Conservation (phyloP, 2,797 vertebrate species). For the Euthynnus affinis region DNA sequence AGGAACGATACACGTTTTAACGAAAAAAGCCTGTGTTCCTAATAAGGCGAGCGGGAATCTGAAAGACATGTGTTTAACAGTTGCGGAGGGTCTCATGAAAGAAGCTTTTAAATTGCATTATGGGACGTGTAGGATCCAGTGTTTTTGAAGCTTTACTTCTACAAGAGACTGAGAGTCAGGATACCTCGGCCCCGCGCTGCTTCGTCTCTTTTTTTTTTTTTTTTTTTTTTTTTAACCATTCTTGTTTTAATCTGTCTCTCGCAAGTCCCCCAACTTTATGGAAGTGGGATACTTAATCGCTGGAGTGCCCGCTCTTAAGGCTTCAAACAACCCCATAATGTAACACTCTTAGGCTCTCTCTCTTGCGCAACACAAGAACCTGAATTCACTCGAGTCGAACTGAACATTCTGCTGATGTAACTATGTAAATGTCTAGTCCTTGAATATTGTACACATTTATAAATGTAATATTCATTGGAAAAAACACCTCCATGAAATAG, state of each 20-base stretch:
- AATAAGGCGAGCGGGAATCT: no score
- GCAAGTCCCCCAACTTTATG: background rate
- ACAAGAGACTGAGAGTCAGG: background rate
- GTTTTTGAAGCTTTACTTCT: background rate
- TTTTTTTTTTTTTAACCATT: background rate
- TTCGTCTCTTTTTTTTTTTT: no score
- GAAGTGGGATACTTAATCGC: background rate
- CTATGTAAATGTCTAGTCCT: slow-evolving; percentile 7
- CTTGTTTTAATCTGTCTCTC: background rate
- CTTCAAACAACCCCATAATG: background rate
- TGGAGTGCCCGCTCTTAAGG: background rate
- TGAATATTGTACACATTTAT: background rate
- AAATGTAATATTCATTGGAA: background rate
- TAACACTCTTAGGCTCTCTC: background rate
- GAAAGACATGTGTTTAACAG: no score
- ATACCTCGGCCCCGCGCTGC: background rate
- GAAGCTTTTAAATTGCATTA: background rate
- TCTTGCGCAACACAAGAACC: background rate
- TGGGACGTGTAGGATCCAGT: background rate
- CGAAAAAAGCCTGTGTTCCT: no score
- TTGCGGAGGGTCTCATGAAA: no score
- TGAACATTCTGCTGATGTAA: background rate
- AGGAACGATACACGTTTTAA: no score
- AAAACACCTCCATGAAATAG: background rate
- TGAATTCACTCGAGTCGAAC: background rate